Evolutionary conservation across 2,797 vertebrate genomes (phyloP).

Genomic region (Discoglossus pictus): DNA sequence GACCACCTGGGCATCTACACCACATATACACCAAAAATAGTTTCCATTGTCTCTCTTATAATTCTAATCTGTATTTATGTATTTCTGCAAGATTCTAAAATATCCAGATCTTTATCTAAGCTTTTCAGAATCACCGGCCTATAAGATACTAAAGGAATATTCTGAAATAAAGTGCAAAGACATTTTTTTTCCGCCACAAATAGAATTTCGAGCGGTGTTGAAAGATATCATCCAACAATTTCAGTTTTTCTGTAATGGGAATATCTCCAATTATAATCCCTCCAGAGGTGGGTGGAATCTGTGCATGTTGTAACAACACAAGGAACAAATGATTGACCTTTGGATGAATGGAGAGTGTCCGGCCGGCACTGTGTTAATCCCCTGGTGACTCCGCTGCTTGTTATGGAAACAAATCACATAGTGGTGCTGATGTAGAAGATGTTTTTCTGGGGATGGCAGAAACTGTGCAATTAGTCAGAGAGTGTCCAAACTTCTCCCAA

Average conservation of each 20-base stretch:
- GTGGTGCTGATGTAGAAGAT: neutral
- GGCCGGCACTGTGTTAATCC: neutral
- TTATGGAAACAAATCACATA: neutral
- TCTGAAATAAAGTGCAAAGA: too few species aligned
- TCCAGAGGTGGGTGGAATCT: neutral
- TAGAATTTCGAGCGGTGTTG: too few species aligned
- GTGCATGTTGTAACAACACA: neutral
- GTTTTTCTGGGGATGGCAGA: slow-evolving; percentile 6
- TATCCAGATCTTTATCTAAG: too few species aligned
- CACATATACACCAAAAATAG: too few species aligned
- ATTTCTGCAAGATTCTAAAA: too few species aligned
- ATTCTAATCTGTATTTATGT: too few species aligned
- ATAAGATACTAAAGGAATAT: too few species aligned
- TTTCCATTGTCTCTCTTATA: too few species aligned
- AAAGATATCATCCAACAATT: slow-evolving; percentile 1
- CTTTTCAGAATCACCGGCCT: too few species aligned
- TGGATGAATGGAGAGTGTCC: neutral
- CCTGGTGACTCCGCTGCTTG: neutral
- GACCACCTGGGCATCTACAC: too few species aligned
- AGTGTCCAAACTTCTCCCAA: neutral
- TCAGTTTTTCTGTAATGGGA: slow-evolving; percentile 1
- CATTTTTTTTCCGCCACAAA: too few species aligned
- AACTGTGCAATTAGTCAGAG: slow-evolving; percentile 1
- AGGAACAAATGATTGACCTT: slow-evolving; percentile 1
- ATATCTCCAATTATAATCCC: neutral